Evolutionary conservation across 2,113 vertebrate species (phyloP), one percentile per base, ranked within the genome.

Genomic region (Struthidea cinerea): DNA sequence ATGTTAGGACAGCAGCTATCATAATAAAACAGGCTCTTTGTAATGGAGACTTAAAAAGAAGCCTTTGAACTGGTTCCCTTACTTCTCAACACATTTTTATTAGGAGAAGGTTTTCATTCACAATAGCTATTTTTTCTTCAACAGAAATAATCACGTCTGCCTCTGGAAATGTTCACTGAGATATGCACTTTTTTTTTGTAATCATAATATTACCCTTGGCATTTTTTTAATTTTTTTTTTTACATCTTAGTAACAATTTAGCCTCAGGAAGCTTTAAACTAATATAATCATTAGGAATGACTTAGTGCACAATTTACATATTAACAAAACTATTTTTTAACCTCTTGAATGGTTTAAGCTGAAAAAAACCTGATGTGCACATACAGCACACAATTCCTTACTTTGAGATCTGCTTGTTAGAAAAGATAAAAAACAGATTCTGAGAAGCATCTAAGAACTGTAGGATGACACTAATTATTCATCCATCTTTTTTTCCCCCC

Each of bases 1-100:
- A 84, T 96, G 94, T 81, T 92, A 97, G 92, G 93, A 57, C 18
- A 19, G 44, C 37, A 91, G 65, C 41, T 77, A 82, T 73, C 52
- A 69, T 68, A 95, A 85, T 57, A 86, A 94, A 94, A 79, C 41
- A 89, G 65, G 49, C 23, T 71, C 73, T 60, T 61, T 77, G 52
- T 83, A 70, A 69, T 6, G 5, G 30, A 75, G 18, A 46, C 44
- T 85, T 59, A 55, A 94, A 96, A 87, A 76, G 39, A 64, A 69
- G 7, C 32, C 84, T 94, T 84, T 80, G 83, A 96, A 94, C 74
- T 63, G 26, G 30, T 74, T 92, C 53, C 81, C 59, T 55, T 63
- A 65, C 41, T 49, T 80, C 47, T 26, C 46, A 76, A 42, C 55
- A 80, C 19, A 59, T 85, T 94, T 96, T 91, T 87, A 87, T 80